Base-by-base conservation (phyloP, 2,113 vertebrate species). In the Oncorhynchus masou region DNA sequence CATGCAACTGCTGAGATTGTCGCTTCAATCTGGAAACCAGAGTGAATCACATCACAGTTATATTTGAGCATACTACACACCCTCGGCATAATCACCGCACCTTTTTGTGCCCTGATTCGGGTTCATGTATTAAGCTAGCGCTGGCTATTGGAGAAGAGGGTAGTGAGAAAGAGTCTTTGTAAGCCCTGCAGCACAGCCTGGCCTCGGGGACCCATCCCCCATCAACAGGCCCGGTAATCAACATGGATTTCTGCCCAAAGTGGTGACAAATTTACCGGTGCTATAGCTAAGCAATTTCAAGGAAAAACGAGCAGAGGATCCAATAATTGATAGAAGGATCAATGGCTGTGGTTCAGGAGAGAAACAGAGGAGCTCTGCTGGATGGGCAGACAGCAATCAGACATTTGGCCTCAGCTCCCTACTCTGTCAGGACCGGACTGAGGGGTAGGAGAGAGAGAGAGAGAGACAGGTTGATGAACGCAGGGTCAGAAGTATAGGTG, bases 241-340 rank as follows among this genome's bases (percentile, higher is more conserved):
- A 68, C 75, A 81, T 85, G 79, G 81, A 83, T 83, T 85, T 85
- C 82, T 81, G 79, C 75, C 77, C 51, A 76, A 81, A 80, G 84
- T 75, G 77, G 71, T 80, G 75, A 79, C 80, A 80, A 80, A 75
- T 85, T 75, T 76, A 73, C 75, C 78, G 67, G 45, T 64, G 74
- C 78, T 74, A 74, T 72, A 73, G 73, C 79, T 80, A 78, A 76
- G 71, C 74, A 83, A 76, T 85, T 85, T 80, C 75, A 77, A 65
- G 57, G 71, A 66, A 64, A 79, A 16, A 60, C 34, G 72, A 71
- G 71, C 51, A 31, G 72, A 31, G 34, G 29, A 24, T 20, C 59
- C 57, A 68, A 79, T 81, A 79, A 80, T 77, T 73, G 74, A 34
- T 34, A 7, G 34, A 68, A 57, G 78, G 70, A 80, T 78, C 70